Evolutionary conservation across 2,888 invertebrate species (phyloP).

Genomic region (Habrosyne pyritoides): DNA sequence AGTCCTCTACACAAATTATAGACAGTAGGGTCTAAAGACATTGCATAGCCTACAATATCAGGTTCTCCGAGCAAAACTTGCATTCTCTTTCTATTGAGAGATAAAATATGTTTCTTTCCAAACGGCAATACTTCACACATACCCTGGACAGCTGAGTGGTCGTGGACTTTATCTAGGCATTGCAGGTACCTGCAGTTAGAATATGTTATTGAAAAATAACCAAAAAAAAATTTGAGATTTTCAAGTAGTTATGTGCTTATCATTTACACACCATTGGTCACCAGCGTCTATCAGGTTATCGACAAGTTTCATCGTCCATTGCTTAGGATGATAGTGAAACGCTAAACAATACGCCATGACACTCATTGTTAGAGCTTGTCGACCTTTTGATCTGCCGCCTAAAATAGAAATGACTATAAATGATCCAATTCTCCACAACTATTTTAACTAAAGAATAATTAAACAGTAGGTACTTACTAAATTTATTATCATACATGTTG

Average conservation of each 20-base stretch:
- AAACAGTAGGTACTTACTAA: constrained; percentile 46
- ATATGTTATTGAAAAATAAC: too few relatives aligned
- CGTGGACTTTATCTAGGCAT: constrained; percentile 72
- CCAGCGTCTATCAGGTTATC: constrained; percentile 84
- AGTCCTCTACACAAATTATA: constrained; percentile 81
- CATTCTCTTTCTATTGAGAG: constrained; percentile 70
- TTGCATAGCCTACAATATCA: constrained; percentile 75
- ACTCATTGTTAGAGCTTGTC: constrained; percentile 83
- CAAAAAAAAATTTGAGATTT: too few relatives aligned
- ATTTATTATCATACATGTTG: constrained; percentile 73
- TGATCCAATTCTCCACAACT: not conserved
- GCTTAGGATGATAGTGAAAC: constrained; percentile 82
- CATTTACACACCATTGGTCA: constrained; percentile 69
- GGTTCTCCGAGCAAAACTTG: constrained; percentile 72
- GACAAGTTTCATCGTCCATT: constrained; percentile 85
- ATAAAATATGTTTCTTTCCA: constrained; percentile 69
- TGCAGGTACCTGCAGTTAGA: constrained; percentile 63
- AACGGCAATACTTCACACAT: constrained; percentile 76
- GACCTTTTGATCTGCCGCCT: constrained; percentile 67
- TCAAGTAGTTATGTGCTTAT: constrained; percentile 2
- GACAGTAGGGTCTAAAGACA: constrained; percentile 72
- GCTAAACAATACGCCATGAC: constrained; percentile 84
- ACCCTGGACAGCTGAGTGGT: constrained; percentile 74
- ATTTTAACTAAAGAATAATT: not conserved
- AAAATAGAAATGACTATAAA: constrained; percentile 5